These are phyloP conservation scores for Lineus longissimus DNA, from an alignment of 1,140 invertebrate genomes.

Conservation along the genomic window DNA sequence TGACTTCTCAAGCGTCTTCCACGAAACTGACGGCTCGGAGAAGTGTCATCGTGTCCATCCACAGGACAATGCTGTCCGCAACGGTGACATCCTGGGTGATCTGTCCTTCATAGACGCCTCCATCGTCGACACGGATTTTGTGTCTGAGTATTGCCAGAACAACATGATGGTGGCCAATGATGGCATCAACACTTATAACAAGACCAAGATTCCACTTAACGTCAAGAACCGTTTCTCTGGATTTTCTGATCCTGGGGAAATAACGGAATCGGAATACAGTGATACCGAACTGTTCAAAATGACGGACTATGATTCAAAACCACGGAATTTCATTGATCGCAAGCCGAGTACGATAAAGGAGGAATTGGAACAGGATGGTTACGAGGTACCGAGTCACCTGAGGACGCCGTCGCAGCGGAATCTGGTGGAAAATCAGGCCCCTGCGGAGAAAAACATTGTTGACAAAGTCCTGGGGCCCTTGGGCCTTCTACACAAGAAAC, in stretches of 20 bases:
- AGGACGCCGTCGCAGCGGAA: neutral
- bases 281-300: conserved; percentile 4
- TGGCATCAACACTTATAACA: neutral
- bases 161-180: conserved; percentile 46
- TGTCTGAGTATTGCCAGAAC: conserved; percentile 50
- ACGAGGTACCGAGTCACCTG: neutral
- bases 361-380: conserved; percentile 4
- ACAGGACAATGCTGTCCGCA: no score
- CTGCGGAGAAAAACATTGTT: neutral
- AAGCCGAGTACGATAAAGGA: neutral
- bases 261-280: conserved; percentile 1
- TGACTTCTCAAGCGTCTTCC: no score
- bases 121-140: conserved; percentile 42
- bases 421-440: neutral
- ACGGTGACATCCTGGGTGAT: conserved; percentile 4
- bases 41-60: no score
- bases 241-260: neutral
- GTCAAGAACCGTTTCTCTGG: neutral
- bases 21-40: no score
- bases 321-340: neutral
- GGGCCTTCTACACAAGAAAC: neutral
- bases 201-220: neutral
- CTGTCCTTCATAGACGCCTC: conserved; percentile 35
- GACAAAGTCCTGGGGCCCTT: neutral
- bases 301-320: neutral